Conservation (phyloP, 2,113 vertebrate species). For the Isurus oxyrinchus region DNA sequence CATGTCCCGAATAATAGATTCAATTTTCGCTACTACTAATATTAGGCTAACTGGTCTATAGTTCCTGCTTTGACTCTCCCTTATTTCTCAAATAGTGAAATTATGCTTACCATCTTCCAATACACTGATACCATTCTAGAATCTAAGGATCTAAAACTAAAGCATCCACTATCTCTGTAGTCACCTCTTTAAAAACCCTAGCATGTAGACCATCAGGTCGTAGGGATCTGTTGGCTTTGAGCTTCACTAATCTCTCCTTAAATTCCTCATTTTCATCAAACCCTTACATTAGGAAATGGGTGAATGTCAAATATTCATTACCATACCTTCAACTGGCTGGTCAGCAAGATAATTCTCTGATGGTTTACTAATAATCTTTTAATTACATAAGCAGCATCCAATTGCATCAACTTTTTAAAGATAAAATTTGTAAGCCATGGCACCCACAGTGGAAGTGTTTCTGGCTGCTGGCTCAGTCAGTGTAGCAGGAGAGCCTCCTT, state of each 20-base stretch:
- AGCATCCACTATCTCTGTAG: no score
- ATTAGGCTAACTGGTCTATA: neutral
- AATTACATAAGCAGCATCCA: neutral
- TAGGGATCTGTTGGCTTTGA: no score
- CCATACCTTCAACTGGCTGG: neutral
- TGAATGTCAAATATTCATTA: neutral
- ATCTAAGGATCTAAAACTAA: neutral
- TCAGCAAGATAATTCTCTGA: neutral
- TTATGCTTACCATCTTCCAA: neutral
- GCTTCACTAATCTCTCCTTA: no score
- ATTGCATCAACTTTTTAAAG: neutral
- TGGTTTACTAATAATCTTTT: neutral
- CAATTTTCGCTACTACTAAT: neutral
- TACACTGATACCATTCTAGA: neutral
- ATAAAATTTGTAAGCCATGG: neutral
- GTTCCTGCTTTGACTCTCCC: neutral
- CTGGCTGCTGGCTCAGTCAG: neutral
- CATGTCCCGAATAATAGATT: neutral
- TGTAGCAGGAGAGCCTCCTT: no score
- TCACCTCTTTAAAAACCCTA: no score
- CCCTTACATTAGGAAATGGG: no score
- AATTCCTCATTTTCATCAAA: no score
- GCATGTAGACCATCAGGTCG: no score
- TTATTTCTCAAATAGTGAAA: neutral
- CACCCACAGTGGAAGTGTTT: neutral